Conservation (phyloP, 2,888 invertebrate species). For the Abrostola triplasia region DNA sequence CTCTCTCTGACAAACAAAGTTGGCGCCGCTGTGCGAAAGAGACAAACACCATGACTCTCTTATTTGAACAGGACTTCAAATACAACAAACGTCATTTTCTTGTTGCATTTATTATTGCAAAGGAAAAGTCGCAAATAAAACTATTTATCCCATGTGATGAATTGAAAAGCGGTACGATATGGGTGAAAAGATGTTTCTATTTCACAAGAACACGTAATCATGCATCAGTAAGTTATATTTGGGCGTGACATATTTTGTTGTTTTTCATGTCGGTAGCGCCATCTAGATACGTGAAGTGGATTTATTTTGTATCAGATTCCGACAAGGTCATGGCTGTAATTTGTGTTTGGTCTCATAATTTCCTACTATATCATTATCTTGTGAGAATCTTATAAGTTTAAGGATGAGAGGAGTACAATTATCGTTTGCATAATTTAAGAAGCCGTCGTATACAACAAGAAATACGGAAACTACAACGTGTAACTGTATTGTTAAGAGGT, state of each 20-base stretch:
- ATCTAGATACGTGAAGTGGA: slow-evolving; percentile 64
- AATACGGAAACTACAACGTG: slow-evolving; percentile 17
- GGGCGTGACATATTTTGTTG: slow-evolving; percentile 77
- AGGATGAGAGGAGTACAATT: neutral
- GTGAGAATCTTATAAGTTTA: neutral
- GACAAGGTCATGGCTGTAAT: slow-evolving; percentile 50
- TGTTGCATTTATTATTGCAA: slow-evolving; percentile 80
- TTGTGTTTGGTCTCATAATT: slow-evolving; percentile 13
- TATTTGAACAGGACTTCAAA: slow-evolving; percentile 73
- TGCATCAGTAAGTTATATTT: slow-evolving; percentile 72
- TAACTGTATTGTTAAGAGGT: slow-evolving; percentile 18
- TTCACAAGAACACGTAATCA: slow-evolving; percentile 79
- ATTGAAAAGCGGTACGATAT: slow-evolving; percentile 74
- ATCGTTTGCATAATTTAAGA: neutral
- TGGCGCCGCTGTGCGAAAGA: slow-evolving; percentile 55
- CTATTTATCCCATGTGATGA: slow-evolving; percentile 72
- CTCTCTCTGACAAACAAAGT: slow-evolving; percentile 61
- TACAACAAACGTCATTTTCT: slow-evolving; percentile 82
- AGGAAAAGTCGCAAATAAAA: slow-evolving; percentile 75
- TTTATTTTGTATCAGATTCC: slow-evolving; percentile 20
- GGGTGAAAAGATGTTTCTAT: slow-evolving; percentile 74
- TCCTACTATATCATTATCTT: neutral
- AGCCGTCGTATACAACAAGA: neutral
- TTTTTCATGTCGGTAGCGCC: slow-evolving; percentile 66
- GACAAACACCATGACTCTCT: slow-evolving; percentile 66